Conservation (phyloP, 2,113 vertebrate genomes). For the Fregata magnificens region DNA sequence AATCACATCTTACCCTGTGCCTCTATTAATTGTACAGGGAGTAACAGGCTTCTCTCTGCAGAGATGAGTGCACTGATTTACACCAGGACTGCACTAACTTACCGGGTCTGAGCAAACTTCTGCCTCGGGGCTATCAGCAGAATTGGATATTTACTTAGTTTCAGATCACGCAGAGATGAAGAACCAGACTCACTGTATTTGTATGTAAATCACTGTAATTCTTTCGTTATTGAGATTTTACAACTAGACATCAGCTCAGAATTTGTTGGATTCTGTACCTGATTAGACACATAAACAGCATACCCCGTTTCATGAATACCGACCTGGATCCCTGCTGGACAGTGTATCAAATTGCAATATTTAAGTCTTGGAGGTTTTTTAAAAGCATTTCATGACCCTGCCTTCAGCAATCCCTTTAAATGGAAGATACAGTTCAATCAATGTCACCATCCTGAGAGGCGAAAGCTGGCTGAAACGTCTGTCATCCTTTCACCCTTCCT, state of each 20-base stretch:
- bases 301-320: neutral
- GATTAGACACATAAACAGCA: neutral
- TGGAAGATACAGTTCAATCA: neutral
- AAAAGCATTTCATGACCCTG: neutral
- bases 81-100: neutral
- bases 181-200: neutral
- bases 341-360: neutral
- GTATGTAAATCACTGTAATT: fast-evolving
- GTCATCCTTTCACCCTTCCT: neutral
- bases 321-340: neutral
- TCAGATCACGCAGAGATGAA: neutral
- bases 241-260: neutral
- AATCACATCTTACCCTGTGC: neutral
- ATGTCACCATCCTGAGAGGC: neutral
- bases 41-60: neutral
- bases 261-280: neutral
- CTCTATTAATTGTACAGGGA: neutral
- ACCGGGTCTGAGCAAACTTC: neutral
- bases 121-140: neutral
- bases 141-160: neutral
- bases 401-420: neutral
- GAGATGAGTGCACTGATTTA: neutral
- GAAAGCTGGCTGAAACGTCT: neutral
- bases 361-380: neutral
- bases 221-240: neutral